Evolutionary conservation across 2,797 vertebrate genomes (phyloP).

Genomic region (Lophotriccus pileatus): DNA sequence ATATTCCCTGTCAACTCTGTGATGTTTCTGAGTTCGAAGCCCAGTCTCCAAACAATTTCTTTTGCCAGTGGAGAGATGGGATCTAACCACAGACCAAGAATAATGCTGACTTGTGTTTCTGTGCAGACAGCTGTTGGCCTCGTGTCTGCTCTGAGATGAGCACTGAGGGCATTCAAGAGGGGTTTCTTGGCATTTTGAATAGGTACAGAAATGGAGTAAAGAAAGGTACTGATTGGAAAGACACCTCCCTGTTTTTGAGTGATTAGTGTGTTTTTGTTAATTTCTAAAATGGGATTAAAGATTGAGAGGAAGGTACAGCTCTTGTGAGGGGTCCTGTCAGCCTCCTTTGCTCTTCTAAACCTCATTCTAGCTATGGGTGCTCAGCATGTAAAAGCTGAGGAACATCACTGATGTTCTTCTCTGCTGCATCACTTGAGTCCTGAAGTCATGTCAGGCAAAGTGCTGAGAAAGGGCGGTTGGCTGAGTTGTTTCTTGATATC

Average conservation of each 20-base stretch:
- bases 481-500: neutral
- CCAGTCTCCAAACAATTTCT: neutral
- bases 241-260: neutral
- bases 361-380: neutral
- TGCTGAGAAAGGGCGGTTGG: neutral
- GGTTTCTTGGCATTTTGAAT: neutral
- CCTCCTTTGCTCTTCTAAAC: neutral
- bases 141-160: neutral
- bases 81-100: neutral
- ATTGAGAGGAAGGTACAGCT: neutral
- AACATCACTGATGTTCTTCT: neutral
- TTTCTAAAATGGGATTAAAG: neutral
- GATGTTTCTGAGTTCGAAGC: neutral
- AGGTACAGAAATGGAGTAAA: neutral
- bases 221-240: neutral
- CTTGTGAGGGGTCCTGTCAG: neutral
- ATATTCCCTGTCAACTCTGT: neutral
- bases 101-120: neutral
- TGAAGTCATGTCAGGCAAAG: neutral
- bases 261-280: neutral
- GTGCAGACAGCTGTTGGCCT: neutral
- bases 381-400: neutral
- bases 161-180: neutral
- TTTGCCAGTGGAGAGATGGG: neutral
- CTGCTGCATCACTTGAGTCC: accelerated